A percentile compares a stretch with the other conserved stretches of the same genome.
Conservation (phyloP, 2,797 vertebrate genomes). For the Garrulus glandarius region DNA sequence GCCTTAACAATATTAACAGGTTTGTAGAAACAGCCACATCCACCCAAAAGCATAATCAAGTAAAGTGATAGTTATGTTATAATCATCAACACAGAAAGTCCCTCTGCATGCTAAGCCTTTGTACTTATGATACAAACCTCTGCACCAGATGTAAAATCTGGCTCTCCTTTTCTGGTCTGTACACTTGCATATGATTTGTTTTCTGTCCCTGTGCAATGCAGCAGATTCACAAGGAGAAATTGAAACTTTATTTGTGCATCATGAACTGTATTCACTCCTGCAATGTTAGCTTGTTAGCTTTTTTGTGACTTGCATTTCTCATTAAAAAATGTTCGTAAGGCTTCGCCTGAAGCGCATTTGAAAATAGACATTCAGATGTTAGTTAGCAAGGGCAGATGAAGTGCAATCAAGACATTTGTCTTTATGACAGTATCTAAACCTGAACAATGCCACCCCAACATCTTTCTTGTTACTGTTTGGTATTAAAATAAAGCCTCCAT, state of each 20-base stretch:
- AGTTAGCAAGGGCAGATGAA: background rate
- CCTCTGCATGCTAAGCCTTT: background rate
- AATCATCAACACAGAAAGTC: conserved; percentile 29
- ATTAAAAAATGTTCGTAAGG: background rate
- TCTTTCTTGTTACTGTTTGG: conserved; percentile 36
- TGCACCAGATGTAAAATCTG: conserved; percentile 44
- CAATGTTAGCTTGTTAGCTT: background rate
- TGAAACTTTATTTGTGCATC: background rate
- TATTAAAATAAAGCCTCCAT: conserved; percentile 47
- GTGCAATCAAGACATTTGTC: background rate
- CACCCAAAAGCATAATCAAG: conserved; percentile 44
- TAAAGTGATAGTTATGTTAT: conserved; percentile 26
- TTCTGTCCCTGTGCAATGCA: background rate
- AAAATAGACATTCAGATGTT: background rate
- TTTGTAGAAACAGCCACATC: conserved; percentile 13
- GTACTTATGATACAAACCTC: background rate
- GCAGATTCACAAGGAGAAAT: background rate
- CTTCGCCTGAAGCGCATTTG: background rate
- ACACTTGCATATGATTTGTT: background rate
- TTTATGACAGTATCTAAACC: background rate
- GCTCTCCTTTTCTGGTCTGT: background rate
- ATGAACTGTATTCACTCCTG: background rate
- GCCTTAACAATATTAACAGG: conserved; percentile 52
- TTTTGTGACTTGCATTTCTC: background rate
- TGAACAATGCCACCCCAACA: background rate